These are phyloP conservation scores for Echinops telfairi DNA, from an alignment of 2,113 vertebrate genomes.

Conservation along the genomic window DNA sequence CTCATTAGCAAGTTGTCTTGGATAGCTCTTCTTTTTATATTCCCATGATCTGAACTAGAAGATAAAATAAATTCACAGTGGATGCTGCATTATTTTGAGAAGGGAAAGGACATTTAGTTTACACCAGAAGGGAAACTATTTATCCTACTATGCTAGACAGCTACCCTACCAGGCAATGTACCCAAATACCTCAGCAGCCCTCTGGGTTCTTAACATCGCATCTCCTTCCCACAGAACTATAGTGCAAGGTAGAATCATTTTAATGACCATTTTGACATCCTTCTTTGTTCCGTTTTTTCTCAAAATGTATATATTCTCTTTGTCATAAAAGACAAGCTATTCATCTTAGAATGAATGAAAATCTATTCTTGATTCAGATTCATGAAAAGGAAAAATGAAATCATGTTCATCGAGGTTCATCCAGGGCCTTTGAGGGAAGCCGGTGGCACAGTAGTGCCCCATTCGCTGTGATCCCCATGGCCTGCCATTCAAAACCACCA, in stretches of 20 bases:
- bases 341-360: background rate
- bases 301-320: background rate
- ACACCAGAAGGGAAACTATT: background rate
- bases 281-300: background rate
- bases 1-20: conserved; percentile 45
- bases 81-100: background rate
- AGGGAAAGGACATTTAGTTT: background rate
- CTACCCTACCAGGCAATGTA: background rate
- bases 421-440: too few relatives aligned
- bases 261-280: background rate
- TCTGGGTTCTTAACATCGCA: background rate
- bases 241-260: background rate
- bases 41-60: background rate
- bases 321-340: background rate
- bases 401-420: background rate
- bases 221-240: background rate
- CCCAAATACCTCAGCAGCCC: background rate
- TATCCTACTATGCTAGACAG: background rate
- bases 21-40: background rate
- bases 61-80: background rate
- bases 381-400: background rate
- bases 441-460: too few relatives aligned
- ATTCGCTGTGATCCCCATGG: too few relatives aligned
- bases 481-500: too few relatives aligned
- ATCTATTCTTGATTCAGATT: conserved; percentile 5